Percentiles rank a stretch among this genome's conserved stretches.
These are phyloP conservation scores for Erethizon dorsatum DNA, from an alignment of 2,797 vertebrate species.

Conservation along the genomic window DNA sequence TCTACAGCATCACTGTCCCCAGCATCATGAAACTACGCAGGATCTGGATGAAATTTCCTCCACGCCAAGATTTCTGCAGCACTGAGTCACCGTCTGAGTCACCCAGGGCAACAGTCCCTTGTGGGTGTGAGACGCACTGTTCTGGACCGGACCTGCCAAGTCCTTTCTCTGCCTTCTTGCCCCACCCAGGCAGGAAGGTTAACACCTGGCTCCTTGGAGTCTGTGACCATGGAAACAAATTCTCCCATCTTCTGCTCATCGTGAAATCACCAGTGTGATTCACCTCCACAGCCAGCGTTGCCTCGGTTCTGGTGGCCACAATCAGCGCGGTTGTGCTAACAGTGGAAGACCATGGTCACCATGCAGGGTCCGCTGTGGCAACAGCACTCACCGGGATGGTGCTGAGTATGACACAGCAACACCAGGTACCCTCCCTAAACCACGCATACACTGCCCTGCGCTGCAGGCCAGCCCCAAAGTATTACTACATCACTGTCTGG, in stretches of 20 bases:
- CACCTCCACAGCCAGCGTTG: too few species aligned
- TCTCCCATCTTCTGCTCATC: neutral
- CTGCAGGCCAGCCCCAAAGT: neutral
- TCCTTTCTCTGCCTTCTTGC: neutral
- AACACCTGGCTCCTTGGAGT: constrained; percentile 1
- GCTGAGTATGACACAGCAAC: fast-evolving
- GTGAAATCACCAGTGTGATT: neutral
- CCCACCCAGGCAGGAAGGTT: neutral
- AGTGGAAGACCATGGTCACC: neutral
- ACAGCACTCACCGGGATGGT: neutral
- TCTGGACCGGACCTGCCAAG: neutral
- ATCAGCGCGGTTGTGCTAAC: neutral
- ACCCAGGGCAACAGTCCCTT: constrained; percentile 19
- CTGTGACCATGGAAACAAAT: neutral
- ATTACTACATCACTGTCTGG: neutral
- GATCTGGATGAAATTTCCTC: neutral
- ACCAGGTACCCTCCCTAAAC: neutral
- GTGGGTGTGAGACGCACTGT: constrained; percentile 49
- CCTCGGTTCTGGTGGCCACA: neutral
- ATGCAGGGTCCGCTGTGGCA: neutral
- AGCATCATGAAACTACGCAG: constrained; percentile 44
- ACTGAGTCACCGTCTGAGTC: constrained; percentile 57
- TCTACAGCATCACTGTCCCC: neutral
- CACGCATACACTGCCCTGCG: fast-evolving
- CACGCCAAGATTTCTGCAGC: constrained; percentile 63